Base-by-base conservation (phyloP, 2,113 vertebrate genomes). In the Saguinus midas region DNA sequence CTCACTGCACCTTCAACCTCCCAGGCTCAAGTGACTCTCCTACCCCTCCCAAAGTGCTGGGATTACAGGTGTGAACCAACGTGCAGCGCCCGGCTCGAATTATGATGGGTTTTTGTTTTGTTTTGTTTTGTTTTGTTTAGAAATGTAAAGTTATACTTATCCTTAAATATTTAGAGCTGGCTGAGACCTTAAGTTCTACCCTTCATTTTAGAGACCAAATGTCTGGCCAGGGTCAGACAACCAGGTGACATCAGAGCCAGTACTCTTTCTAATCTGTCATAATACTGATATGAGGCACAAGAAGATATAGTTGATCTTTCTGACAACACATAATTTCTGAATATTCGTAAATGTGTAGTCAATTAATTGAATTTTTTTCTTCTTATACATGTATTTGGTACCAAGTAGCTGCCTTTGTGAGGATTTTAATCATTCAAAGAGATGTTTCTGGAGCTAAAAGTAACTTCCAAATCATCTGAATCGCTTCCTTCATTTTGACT, bases 301-400 rank as follows among this genome's bases (percentile, higher is more conserved):
- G 55, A 72, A 57, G 75, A 72, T 83, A 66, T 21, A 91, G 17
- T 50, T 88, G 43, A n/a, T 89, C 32, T 55, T 83, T 96, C 75
- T 94, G 91, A 91, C 10, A 93, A 64, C 43, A 66, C 40, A 90
- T 25, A 57, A 57, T 94, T 82, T 80, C 48, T 92, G 84, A 45
- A 35, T 79, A 76, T 90, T 94, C 79, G 21, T 78, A 88, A 83
- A 72, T 70, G 23, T 89, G 21, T 90, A 78, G 57, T 5, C 66
- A 88, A 8, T 85, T 76, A 75, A 82, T 79, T 81, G 70, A 85
- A 55, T 37, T 64, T 90, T 85, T 79, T 72, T 72, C 52, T 78
- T 94, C 88, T 84, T 64, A 64, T 68, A 75, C 4, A 57, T 20
- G 6, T 66, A 70, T 87, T 95, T 90, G 20, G 12, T 79, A 89